These are phyloP conservation scores for Thryonomys swinderianus DNA, from an alignment of 2,113 vertebrate species.

Conservation along the genomic window DNA sequence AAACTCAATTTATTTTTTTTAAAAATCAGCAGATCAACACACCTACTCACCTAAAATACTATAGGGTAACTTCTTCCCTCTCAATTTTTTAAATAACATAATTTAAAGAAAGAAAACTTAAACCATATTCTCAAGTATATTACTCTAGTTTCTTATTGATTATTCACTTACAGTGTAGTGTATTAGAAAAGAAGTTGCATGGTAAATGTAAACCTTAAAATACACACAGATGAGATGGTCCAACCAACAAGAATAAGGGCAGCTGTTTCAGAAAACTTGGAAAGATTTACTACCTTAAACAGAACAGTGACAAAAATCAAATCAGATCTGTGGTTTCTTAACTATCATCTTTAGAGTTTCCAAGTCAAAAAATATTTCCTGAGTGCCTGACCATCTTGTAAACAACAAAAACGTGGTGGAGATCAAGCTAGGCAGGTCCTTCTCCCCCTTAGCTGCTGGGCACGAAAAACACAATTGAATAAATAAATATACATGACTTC, in stretches of 20 bases:
- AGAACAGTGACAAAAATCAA: background rate
- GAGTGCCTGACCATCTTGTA: background rate
- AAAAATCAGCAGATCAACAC: background rate
- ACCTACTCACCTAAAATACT: background rate
- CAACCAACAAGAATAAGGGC: background rate
- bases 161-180: background rate
- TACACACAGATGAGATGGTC: background rate
- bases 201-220: background rate
- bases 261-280: background rate
- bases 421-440: background rate
- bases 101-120: slow-evolving; percentile 8
- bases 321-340: background rate
- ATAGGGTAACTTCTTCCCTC: background rate
- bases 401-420: background rate
- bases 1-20: too few species aligned
- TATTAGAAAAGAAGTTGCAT: background rate
- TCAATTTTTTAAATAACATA: background rate
- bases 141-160: background rate
- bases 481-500: background rate
- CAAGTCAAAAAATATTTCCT: background rate
- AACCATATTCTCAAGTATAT: background rate
- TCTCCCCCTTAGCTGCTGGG: background rate
- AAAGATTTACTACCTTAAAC: background rate
- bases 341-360: background rate
- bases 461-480: background rate